A percentile compares a stretch with the other conserved stretches of the same genome.
Conservation (phyloP, 2,888 invertebrate genomes). For the Tromatobia lineatoria region DNA sequence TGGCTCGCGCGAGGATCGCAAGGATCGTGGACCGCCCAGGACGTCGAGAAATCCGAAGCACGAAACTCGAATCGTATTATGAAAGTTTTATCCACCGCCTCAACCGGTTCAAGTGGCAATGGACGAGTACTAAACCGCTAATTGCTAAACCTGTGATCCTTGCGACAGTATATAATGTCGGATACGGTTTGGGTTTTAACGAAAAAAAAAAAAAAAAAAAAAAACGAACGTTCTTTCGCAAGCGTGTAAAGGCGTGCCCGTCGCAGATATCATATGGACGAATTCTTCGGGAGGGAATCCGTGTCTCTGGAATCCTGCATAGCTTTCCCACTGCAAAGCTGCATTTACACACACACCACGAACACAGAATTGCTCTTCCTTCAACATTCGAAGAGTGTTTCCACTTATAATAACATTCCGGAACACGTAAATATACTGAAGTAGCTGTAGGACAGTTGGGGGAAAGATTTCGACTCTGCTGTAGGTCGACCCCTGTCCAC, state of each 20-base stretch:
- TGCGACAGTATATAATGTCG: constrained; percentile 21
- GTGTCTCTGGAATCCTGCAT: constrained; percentile 29
- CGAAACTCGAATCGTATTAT: constrained; percentile 74
- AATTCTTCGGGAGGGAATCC: constrained; percentile 55
- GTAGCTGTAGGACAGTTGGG: constrained; percentile 72
- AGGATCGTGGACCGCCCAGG: constrained; percentile 77
- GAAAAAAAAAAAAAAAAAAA: too few species aligned
- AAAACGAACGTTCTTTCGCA: constrained; percentile 43
- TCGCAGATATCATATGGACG: constrained; percentile 40
- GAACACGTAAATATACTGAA: constrained; percentile 82
- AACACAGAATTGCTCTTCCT: constrained; percentile 38
- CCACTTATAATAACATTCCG: constrained; percentile 82
- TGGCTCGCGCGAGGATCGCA: constrained; percentile 48
- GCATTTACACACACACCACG: constrained; percentile 18
- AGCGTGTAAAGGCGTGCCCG: constrained; percentile 48
- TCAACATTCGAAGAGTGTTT: constrained; percentile 73
- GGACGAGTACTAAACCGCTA: constrained; percentile 75
- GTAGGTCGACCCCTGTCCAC: constrained; percentile 78
- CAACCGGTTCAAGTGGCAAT: constrained; percentile 73
- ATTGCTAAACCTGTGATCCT: constrained; percentile 65
- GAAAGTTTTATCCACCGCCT: constrained; percentile 75
- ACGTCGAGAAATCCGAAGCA: constrained; percentile 65
- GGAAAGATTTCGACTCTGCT: constrained; percentile 72
- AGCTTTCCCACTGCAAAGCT: neutral
- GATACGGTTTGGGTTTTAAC: constrained; percentile 25